Percentiles rank a stretch among this genome's conserved stretches.
Conservation (phyloP, 2,797 vertebrate species). For the Bradypodion pumilum region DNA sequence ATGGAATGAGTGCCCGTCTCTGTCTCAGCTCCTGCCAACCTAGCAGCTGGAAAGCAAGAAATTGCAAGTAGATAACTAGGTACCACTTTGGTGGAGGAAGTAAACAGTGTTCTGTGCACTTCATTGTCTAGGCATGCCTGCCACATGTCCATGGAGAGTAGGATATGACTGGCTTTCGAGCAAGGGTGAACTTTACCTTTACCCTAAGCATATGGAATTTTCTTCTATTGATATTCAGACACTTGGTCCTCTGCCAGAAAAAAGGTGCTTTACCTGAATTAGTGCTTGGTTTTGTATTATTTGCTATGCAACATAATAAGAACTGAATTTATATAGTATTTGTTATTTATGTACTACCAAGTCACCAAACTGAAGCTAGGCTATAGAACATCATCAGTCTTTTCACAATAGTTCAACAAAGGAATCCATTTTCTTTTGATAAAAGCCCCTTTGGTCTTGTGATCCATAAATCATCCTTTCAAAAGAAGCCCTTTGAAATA, state of each 20-base stretch:
- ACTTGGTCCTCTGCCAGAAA: background rate
- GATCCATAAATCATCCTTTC: slow-evolving; percentile 78
- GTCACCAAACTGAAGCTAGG: slow-evolving; percentile 61
- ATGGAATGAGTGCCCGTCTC: too few relatives aligned
- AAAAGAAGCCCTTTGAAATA: slow-evolving; percentile 72
- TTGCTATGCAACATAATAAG: slow-evolving; percentile 33
- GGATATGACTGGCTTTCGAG: too few relatives aligned
- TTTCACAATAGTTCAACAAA: slow-evolving; percentile 71
- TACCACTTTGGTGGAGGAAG: too few relatives aligned
- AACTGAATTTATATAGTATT: slow-evolving; percentile 51
- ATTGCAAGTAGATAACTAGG: too few relatives aligned
- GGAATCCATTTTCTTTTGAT: slow-evolving; percentile 75
- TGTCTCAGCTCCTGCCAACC: too few relatives aligned
- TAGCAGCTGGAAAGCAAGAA: too few relatives aligned
- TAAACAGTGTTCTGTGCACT: too few relatives aligned
- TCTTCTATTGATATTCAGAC: slow-evolving; percentile 8
- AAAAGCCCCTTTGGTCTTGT: slow-evolving; percentile 73
- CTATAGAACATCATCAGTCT: slow-evolving; percentile 71
- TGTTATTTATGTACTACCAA: slow-evolving; percentile 58
- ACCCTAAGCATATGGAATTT: slow-evolving; percentile 8
- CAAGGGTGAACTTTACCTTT: too few relatives aligned
- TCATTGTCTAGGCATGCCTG: too few relatives aligned
- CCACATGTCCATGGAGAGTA: too few relatives aligned
- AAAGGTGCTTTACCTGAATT: slow-evolving; percentile 43
- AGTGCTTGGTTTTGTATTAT: slow-evolving; percentile 36